Conservation (phyloP, 2,888 invertebrate species). For the Spodoptera exigua region DNA sequence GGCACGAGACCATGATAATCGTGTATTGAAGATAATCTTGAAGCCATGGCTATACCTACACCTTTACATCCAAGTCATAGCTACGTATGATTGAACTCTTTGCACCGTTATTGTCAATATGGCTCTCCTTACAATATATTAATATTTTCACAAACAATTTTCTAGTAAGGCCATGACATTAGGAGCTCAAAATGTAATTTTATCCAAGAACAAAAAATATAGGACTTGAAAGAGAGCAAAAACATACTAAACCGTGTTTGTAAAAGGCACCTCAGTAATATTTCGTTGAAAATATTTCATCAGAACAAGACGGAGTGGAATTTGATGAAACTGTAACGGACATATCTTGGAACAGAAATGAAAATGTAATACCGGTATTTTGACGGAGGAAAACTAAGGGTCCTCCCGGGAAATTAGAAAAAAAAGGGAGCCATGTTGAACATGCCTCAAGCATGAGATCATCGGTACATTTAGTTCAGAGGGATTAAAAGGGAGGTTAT, state of each 20-base stretch:
- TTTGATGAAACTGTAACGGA: constrained; percentile 44
- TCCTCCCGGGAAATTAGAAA: constrained; percentile 56
- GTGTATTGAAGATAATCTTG: too few species aligned
- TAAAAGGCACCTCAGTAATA: background rate
- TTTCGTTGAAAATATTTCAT: constrained; percentile 18
- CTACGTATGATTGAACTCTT: too few species aligned
- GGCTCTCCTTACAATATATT: too few species aligned
- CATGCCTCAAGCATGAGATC: constrained; percentile 24
- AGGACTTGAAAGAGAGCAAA: background rate
- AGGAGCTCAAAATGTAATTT: background rate
- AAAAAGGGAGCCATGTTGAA: constrained; percentile 26
- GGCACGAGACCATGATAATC: too few species aligned
- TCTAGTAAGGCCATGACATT: too few species aligned
- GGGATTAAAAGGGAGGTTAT: constrained; percentile 31
- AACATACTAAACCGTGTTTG: too few species aligned
- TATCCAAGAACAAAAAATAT: background rate
- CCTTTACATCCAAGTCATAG: too few species aligned
- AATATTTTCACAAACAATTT: too few species aligned
- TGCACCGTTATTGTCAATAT: too few species aligned
- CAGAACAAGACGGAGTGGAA: constrained; percentile 27
- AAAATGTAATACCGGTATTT: constrained; percentile 56
- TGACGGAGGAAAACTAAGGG: constrained; percentile 40
- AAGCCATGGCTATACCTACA: too few species aligned
- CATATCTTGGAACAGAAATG: constrained; percentile 36
- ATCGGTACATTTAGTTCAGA: constrained; percentile 35